A percentile compares a stretch with the other conserved stretches of the same genome.
Conservation (phyloP, 2,113 vertebrate genomes). For the Corythornis cristatus region DNA sequence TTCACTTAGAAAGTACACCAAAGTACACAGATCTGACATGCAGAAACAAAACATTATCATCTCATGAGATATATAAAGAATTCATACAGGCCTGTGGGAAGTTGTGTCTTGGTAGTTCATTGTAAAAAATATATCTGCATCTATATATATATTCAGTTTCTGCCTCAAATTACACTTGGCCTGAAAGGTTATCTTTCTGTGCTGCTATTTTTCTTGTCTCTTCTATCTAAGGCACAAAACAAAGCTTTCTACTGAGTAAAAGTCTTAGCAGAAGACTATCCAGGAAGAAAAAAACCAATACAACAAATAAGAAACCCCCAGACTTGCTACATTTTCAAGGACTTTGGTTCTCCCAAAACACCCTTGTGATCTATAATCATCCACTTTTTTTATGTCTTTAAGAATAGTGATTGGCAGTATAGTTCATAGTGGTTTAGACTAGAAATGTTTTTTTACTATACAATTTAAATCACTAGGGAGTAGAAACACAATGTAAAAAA, state of each 20-base stretch:
- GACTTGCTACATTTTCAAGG: not conserved
- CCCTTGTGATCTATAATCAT: not conserved
- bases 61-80: not conserved
- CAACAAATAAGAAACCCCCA: not conserved
- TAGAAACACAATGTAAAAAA: not conserved
- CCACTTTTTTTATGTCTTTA: not conserved
- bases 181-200: not conserved
- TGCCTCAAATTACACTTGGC: not conserved
- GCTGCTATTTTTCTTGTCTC: not conserved
- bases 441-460: not conserved
- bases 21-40: not conserved
- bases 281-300: not conserved
- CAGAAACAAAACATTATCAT: not conserved
- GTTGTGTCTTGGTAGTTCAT: not conserved
- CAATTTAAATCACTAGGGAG: not conserved
- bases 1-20: not conserved
- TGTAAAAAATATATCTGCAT: not conserved
- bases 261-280: not conserved
- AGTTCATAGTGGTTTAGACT: not conserved
- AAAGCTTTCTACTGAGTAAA: not conserved
- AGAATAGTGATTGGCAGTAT: fast-evolving
- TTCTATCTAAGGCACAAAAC: not conserved
- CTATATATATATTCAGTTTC: not conserved
- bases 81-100: not conserved
- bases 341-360: not conserved